Base-by-base conservation (phyloP, 2,888 invertebrate species). In the Enchytraeus crypticus region DNA sequence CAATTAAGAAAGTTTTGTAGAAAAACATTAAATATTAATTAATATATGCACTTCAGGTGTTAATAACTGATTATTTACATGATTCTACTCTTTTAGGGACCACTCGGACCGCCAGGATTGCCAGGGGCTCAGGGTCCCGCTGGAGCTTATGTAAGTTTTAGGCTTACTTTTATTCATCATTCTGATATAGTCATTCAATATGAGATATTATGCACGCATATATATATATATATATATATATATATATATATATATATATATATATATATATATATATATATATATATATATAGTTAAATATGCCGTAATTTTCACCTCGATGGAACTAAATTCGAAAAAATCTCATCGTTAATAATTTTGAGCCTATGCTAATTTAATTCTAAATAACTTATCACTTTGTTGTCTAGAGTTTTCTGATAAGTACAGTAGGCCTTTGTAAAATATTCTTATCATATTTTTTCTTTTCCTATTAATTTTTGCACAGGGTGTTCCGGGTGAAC, bases 41-140 rank as follows among this genome's bases (percentile, higher is more conserved):
- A n/a, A n/a, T n/a, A n/a, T n/a, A n/a, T n/a, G n/a, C n/a, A n/a
- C n/a, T n/a, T n/a, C n/a, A n/a, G n/a, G n/a, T n/a, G n/a, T n/a
- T n/a, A n/a, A n/a, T n/a, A n/a, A n/a, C n/a, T n/a, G n/a, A n/a
- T n/a, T 23, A 8, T 5, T 46, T 49, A 29, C 26, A 21, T 30
- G n/a, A 21, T 51, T 21, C 33, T 54, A n/a, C 27, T 33, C 2
- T 54, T 54, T 54, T 38, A 54, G 55, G 65, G 65, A 23, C 57
- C 53, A 1, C 46, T 51, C 18, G 63, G 63, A 18, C 53, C 32
- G 30, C 59, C 51, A 4, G 65, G 65, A 21, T 32, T 55, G 14
- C 51, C 60, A 3, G 65, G 65, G 3, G 54, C 59, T n/a, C 60
- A 33, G 23, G 61, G 62, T 23, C 62, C 51, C 23, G 51, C 29